Evolutionary conservation across 30 jellyfish, hydroid and myxozoan genomes (phyloP).

Genomic region (Nemopilema nomurai): DNA sequence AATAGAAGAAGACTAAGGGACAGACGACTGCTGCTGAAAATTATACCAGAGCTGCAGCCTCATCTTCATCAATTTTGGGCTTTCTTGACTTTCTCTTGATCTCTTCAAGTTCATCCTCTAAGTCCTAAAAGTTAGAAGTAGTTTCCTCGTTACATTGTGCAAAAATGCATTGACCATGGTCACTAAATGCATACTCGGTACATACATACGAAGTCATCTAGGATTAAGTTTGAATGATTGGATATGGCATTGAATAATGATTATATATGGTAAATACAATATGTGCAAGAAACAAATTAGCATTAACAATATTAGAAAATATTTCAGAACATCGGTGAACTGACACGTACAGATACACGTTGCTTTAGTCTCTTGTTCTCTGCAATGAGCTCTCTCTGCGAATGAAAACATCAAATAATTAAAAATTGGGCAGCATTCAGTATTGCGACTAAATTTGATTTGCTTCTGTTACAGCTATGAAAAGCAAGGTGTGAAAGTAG

Average conservation of each 20-base stretch:
- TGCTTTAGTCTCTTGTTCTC: slow-evolving; percentile 54
- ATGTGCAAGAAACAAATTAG: no score
- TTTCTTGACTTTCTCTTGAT: slow-evolving; percentile 41
- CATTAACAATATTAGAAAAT: background rate
- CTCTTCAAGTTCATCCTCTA: slow-evolving; percentile 63
- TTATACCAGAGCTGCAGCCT: slow-evolving; percentile 37
- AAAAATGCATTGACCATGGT: no score
- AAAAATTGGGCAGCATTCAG: background rate
- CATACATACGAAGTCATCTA: no score
- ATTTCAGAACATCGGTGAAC: background rate
- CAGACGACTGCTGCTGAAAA: no score
- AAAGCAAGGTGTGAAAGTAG: no score
- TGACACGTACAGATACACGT: slow-evolving; percentile 34
- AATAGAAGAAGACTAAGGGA: no score
- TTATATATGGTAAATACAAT: no score
- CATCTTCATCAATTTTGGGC: slow-evolving; percentile 61
- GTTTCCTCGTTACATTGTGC: background rate
- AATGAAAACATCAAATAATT: no score
- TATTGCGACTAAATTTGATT: background rate
- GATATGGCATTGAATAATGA: no score
- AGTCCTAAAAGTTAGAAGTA: slow-evolving; percentile 36
- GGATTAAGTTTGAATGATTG: no score
- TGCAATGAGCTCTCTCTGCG: slow-evolving; percentile 50
- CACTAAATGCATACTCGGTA: no score
- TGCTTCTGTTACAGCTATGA: no score